Conservation (phyloP, 2,888 invertebrate species). For the Cloeon dipterum region DNA sequence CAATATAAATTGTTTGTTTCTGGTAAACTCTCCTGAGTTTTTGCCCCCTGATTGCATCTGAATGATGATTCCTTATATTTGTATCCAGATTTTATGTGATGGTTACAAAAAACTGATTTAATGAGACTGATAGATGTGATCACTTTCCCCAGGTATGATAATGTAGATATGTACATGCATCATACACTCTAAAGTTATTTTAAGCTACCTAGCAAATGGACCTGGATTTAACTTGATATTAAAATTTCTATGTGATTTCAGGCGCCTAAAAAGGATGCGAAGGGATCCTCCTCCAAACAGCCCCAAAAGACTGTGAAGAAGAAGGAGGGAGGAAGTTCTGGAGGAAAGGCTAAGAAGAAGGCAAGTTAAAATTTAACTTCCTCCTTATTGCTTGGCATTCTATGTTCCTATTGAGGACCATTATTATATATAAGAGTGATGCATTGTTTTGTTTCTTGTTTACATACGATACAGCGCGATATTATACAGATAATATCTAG, state of each 20-base stretch:
- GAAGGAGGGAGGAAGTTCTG: conserved; percentile 74
- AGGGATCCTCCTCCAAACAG: conserved; percentile 63
- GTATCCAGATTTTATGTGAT: conserved; percentile 2
- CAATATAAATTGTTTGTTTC: too few relatives aligned
- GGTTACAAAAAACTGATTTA: conserved; percentile 9
- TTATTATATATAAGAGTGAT: too few relatives aligned
- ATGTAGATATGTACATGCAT: too few relatives aligned
- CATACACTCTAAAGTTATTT: too few relatives aligned
- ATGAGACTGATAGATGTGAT: conserved; percentile 7
- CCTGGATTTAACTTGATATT: too few relatives aligned
- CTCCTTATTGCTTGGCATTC: conserved; percentile 2
- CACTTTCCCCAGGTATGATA: too few relatives aligned
- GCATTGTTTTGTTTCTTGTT: conserved; percentile 2
- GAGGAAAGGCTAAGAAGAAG: conserved; percentile 94
- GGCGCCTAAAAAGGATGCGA: conserved; percentile 88
- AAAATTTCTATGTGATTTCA: too few relatives aligned
- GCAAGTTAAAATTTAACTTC: conserved; percentile 18
- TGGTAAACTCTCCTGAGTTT: too few relatives aligned
- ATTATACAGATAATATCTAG: conserved; percentile 20
- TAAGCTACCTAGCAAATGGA: too few relatives aligned
- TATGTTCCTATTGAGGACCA: neutral
- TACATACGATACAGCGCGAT: conserved; percentile 13
- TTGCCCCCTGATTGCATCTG: too few relatives aligned
- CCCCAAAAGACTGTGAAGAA: conserved; percentile 87
- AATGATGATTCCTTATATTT: conserved; percentile 6